Evolutionary conservation across 2,797 vertebrate species (phyloP), one percentile per base, ranked within the genome.

Genomic region (Microctenopoma lineatum): DNA sequence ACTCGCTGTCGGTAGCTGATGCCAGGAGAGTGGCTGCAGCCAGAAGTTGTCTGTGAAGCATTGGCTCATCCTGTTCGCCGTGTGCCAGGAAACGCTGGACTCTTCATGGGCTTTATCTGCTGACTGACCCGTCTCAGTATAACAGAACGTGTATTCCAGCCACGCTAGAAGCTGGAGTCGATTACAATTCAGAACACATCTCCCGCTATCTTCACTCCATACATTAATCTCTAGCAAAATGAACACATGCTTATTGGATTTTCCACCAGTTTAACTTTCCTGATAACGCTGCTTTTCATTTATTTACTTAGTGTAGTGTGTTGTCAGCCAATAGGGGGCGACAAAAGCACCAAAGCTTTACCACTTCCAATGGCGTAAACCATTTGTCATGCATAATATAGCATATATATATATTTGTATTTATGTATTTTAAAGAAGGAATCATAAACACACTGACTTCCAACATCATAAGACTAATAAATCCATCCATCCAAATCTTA

Each of bases 21-120:
- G 75, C 66, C 75, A 80, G 64, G 57, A 73, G 61, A 75, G 65
- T 10, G 27, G 34, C 66, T 55, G 62, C 52, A 60, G 75, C 59
- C 72, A 68, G 55, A 60, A 62, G 34, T 16, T n/a, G 46, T 32
- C 32, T 50, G 59, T 12, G 7, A 73, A 14, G 21, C 3, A 55
- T 58, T 61, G 36, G 4, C 54, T 72, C 71, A 47, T 62, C 53
- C 60, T 62, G 74, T 18, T 21, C 44, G 6, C 21, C 0, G 29
- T 27, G 42, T 6, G 34, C 5, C 4, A 2, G 27, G 11, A 4
- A 29, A 61, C 1, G 27, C 42, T 51, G 52, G 26, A 39, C 58
- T 7, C 38, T 54, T 25, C 3, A 16, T 42, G 5, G 42, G 2
- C 25, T 41, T 7, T 18, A 42, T 45, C n/a, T 8, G n/a, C n/a